Percentiles rank a stretch among this genome's conserved stretches.
Conservation (phyloP, 2,888 invertebrate species). For the Unio pictorum region DNA sequence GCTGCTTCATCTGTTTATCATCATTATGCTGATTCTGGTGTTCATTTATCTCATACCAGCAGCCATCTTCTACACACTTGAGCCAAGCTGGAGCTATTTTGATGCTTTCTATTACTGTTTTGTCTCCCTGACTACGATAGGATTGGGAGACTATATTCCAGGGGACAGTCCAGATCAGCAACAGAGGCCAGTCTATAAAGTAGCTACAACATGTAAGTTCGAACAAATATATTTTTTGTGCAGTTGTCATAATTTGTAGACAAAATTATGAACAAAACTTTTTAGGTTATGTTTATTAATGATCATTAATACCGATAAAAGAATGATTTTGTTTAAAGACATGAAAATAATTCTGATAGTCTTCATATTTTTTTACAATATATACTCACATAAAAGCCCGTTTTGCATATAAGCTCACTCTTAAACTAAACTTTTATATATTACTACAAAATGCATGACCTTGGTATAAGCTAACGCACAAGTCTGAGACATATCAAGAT, state of each 20-base stretch:
- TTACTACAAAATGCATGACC: too few species aligned
- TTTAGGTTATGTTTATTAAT: too few species aligned
- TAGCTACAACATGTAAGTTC: constrained; percentile 81
- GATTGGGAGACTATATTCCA: constrained; percentile 91
- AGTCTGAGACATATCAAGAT: too few species aligned
- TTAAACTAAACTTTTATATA: too few species aligned
- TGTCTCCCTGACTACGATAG: constrained; percentile 89
- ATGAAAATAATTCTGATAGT: too few species aligned
- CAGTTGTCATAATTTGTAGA: neutral
- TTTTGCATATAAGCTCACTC: too few species aligned
- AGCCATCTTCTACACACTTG: constrained; percentile 81
- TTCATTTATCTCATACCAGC: constrained; percentile 85
- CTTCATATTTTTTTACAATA: too few species aligned
- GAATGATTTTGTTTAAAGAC: too few species aligned
- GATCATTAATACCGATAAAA: too few species aligned
- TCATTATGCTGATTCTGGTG: constrained; percentile 74
- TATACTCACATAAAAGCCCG: too few species aligned
- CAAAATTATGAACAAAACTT: neutral
- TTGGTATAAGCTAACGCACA: too few species aligned
- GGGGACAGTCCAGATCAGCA: constrained; percentile 84
- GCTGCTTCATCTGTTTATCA: constrained; percentile 81
- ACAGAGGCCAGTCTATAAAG: constrained; percentile 87
- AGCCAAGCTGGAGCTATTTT: constrained; percentile 87
- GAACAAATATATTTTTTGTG: too few species aligned
- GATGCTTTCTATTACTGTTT: constrained; percentile 94